Percentiles rank a stretch among this genome's conserved stretches.
These are phyloP conservation scores for Meles meles DNA, from an alignment of 2,113 vertebrate species.

Conservation along the genomic window DNA sequence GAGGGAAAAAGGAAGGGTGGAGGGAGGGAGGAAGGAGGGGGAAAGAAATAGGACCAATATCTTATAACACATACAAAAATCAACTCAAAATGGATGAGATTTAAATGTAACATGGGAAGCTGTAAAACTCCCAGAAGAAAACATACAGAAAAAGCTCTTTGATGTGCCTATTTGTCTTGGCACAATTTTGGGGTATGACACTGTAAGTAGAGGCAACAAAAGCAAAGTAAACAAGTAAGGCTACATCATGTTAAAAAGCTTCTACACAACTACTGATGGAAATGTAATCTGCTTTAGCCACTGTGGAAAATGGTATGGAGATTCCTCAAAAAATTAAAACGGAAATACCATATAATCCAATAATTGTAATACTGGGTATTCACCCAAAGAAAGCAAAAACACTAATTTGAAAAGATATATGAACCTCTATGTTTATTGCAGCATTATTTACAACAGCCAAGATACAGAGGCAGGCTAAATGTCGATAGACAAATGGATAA, in stretches of 20 bases:
- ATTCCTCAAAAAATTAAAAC: neutral
- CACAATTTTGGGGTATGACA: neutral
- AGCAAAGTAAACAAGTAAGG: neutral
- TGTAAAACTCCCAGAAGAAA: neutral
- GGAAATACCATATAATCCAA: too few relatives aligned
- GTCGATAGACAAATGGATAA: neutral
- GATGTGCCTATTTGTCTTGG: neutral
- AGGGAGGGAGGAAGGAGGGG: neutral
- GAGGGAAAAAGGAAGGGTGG: too few relatives aligned
- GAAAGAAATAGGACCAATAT: neutral
- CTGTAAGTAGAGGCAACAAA: neutral
- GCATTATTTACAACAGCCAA: neutral
- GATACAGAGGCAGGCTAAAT: neutral
- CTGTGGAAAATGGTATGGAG: neutral
- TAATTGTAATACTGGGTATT: too few relatives aligned
- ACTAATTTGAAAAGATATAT: too few relatives aligned
- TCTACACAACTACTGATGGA: neutral
- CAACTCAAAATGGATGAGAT: neutral
- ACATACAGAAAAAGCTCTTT: neutral
- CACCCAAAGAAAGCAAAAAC: too few relatives aligned
- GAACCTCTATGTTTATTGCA: too few relatives aligned
- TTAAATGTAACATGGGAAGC: neutral
- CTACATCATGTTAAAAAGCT: neutral
- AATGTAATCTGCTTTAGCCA: neutral
- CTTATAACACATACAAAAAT: neutral